Conservation (phyloP, 2,797 vertebrate genomes). For the Lycodopsis pacificus region DNA sequence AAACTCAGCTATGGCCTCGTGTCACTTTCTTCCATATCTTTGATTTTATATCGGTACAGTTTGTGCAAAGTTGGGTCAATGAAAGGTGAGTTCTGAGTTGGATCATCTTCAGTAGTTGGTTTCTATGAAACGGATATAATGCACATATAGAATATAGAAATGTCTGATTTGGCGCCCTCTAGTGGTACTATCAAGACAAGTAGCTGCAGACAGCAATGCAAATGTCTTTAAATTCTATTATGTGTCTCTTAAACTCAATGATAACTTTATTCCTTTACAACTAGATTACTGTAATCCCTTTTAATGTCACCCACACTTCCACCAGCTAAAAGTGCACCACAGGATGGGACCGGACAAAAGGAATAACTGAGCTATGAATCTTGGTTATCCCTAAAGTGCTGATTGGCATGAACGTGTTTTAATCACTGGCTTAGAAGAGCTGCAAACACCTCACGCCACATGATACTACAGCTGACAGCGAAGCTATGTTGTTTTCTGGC, state of each 20-base stretch:
- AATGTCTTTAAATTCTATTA: not conserved
- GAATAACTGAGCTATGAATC: slow-evolving; percentile 6
- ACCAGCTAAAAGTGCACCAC: not conserved
- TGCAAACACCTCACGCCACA: not conserved
- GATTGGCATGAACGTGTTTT: not conserved
- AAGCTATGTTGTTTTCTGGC: not conserved
- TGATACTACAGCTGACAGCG: not conserved
- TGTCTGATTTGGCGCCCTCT: not conserved
- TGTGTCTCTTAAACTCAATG: not conserved
- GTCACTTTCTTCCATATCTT: slow-evolving; percentile 16
- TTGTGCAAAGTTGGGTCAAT: not conserved
- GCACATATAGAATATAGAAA: not conserved
- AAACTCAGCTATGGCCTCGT: slow-evolving; percentile 67
- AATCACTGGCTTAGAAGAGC: not conserved
- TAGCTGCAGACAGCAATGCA: not conserved
- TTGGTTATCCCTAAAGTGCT: not conserved
- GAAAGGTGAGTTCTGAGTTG: not conserved
- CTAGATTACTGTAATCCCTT: not conserved
- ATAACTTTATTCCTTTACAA: not conserved
- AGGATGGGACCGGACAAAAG: not conserved
- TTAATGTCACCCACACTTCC: not conserved
- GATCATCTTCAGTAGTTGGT: not conserved
- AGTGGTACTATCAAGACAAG: not conserved
- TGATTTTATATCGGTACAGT: not conserved
- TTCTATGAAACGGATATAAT: not conserved